Evolutionary conservation across 2,797 vertebrate genomes (phyloP), one percentile per base, ranked within the genome.

Genomic region (Hemibagrus guttatus): DNA sequence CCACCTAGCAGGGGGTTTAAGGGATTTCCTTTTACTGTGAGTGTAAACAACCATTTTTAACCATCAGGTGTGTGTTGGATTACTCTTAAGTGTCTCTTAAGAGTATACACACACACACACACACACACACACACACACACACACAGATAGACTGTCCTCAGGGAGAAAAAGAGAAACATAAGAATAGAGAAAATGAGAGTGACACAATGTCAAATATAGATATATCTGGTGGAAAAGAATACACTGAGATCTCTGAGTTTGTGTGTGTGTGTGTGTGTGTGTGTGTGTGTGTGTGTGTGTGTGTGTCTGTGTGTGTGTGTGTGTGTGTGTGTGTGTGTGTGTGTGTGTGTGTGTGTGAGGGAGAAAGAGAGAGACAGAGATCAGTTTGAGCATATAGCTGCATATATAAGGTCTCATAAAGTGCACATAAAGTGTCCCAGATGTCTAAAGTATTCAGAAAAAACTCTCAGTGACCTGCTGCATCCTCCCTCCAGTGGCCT

Each of bases 391-490:
- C 17, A 19, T 74, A 59, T 75, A 80, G 35, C 28, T 61, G 59
- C 84, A 12, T 52, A 61, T 84, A 56, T 76, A 71, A 59, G 23
- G 71, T 56, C n/a, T 71, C 19, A 11, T 83, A 54, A n/a, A 49
- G 12, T 16, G 71, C 49, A 75, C 21, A 79, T 87, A 79, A 23
- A 74, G 26, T 61, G 54, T 72, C 58, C 87, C 42, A 75, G 69
- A 64, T 58, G 82, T n/a, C 42, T 49, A 82, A 52, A 85, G 78
- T 86, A 88, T 86, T 17, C 56, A 85, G 75, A 85, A 86, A 87
- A 84, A 89, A 64, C 74, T 84, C 80, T 82, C 35, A 16, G 66
- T 85, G 83, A 79, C 76, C 76, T 84, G 87, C 81, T 61, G 59
- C 78, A 4, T 87, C 85, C 84, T 80, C 81, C 81, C 64, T 87